phyloP scores from a whole-genome alignment of 2,797 vertebrate genomes.

The Lophotriccus pileatus region DNA sequence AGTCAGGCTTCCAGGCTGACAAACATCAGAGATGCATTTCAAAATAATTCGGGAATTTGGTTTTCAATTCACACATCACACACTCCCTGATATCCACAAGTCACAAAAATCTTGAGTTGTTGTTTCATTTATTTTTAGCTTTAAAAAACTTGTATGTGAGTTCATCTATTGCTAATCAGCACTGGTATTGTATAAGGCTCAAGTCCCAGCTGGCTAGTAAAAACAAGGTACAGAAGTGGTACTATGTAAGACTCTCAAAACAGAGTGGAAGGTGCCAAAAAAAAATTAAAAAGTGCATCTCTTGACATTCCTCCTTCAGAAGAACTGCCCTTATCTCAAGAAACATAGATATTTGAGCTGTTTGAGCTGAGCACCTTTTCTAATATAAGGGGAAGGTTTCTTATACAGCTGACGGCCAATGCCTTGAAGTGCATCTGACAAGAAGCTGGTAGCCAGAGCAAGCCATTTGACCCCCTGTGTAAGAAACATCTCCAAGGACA shows the following conservation, averaged over 20 bases:
- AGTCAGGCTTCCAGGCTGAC: background rate
- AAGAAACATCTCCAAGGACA: background rate
- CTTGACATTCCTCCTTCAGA: background rate
- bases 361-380: background rate
- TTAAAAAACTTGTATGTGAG: background rate
- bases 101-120: background rate
- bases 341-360: background rate
- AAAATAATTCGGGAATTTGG: background rate
- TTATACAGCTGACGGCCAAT: background rate
- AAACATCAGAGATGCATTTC: background rate
- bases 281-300: background rate
- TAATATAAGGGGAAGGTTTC: background rate
- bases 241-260: background rate
- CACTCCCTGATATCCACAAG: background rate
- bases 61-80: background rate
- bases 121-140: background rate
- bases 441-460: background rate
- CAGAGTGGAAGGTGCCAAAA: background rate
- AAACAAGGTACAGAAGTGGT: background rate
- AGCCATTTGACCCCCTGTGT: background rate
- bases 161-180: background rate
- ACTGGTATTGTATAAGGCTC: background rate
- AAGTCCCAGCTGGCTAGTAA: background rate
- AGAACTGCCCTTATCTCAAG: background rate
- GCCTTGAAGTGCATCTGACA: background rate